phyloP scores from a whole-genome alignment of 2,113 vertebrate genomes.

The Sylvilagus bachmani region DNA sequence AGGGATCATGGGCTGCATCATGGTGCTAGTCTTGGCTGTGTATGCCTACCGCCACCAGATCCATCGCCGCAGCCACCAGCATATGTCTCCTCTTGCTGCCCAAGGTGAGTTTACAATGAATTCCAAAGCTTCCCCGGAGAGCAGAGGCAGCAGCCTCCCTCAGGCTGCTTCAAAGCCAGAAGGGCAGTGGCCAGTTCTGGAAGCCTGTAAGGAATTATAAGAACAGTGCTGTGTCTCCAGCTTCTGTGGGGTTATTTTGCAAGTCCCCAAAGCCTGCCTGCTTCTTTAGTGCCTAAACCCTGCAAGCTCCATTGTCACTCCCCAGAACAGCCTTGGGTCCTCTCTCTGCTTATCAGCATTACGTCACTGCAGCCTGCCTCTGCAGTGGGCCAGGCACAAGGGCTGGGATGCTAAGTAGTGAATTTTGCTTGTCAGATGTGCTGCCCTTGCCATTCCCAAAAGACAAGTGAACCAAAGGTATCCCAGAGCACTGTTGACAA shows the following conservation, averaged over 20 bases:
- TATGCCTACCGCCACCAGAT: constrained; percentile 99
- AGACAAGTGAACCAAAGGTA: not conserved
- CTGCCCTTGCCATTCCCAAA: not conserved
- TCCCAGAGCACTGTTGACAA: not conserved
- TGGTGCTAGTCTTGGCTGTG: constrained; percentile 97
- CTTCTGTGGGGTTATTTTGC: not conserved
- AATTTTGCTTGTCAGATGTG: not conserved
- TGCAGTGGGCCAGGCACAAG: not conserved
- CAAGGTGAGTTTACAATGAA: constrained; percentile 91
- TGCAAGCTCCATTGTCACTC: not conserved
- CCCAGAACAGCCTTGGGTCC: not conserved
- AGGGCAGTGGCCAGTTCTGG: not conserved
- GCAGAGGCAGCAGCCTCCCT: not conserved
- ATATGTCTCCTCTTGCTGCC: constrained; percentile 98
- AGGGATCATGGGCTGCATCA: constrained; percentile 99
- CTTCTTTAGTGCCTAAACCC: not conserved
- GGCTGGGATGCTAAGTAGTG: not conserved
- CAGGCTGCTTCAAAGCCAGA: accelerated
- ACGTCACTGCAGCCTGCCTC: accelerated
- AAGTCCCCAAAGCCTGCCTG: not conserved
- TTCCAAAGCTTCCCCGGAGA: not conserved
- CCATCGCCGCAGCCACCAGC: constrained; percentile 97
- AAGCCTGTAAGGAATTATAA: not conserved
- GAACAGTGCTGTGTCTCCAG: accelerated
- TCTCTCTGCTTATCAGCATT: not conserved